These are phyloP conservation scores for Trematocara variabile DNA, from an alignment of 2,113 vertebrate species.

Conservation along the genomic window DNA sequence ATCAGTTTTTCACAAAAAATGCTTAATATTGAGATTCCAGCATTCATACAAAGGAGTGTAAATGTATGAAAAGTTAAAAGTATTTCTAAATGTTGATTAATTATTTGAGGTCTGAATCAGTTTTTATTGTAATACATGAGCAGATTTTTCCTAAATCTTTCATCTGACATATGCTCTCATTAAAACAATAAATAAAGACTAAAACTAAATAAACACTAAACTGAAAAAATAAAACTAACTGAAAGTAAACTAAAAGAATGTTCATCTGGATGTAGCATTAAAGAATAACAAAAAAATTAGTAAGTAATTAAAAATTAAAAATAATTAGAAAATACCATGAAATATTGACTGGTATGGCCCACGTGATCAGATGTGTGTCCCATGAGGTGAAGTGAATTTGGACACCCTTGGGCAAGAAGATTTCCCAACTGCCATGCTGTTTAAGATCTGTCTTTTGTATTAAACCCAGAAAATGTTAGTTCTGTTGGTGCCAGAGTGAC, in stretches of 20 bases:
- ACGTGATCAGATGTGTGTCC: not conserved
- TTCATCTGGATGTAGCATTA: not conserved
- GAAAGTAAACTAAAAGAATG: not conserved
- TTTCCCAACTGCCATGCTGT: not conserved
- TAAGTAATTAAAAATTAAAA: not conserved
- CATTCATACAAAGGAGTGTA: not conserved
- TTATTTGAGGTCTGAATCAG: not conserved
- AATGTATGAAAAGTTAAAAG: not conserved
- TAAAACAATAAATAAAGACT: not conserved
- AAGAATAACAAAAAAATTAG: not conserved
- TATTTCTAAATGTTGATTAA: not conserved
- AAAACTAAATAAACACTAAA: not conserved
- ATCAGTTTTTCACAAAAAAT: not conserved
- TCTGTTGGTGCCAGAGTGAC: not conserved
- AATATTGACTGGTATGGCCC: not conserved
- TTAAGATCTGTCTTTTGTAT: not conserved
- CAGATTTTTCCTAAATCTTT: not conserved
- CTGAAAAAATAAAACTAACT: not conserved
- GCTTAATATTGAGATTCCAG: not conserved
- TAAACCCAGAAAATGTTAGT: not conserved
- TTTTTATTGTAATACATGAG: not conserved
- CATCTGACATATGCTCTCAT: not conserved
- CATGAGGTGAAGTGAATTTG: not conserved
- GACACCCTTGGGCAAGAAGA: not conserved
- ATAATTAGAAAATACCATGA: not conserved